Base-by-base conservation (phyloP, 2,797 vertebrate species). In the Leptoclinus maculatus region DNA sequence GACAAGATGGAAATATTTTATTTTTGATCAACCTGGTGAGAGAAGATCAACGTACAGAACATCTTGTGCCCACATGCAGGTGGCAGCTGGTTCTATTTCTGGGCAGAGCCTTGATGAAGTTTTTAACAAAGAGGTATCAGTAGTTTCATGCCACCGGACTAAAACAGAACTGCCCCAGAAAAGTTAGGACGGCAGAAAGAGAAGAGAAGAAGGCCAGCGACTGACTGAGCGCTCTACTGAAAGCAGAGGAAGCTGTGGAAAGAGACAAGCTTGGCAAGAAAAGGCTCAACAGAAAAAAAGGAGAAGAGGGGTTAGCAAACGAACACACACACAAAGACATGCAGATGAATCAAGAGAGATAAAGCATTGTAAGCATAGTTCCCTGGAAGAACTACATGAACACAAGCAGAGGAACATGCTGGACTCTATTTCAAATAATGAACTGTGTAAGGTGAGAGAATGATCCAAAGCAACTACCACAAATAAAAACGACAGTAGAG, bases 161-260 rank as follows among this genome's bases (percentile, higher is more conserved):
- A 97, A 98, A 97, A 97, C 97, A 98, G 98, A 97, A 98, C 97
- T 97, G 95, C 97, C 95, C 95, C 97, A 97, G 95, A 97, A 97
- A 95, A 96, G 97, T 96, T 97, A 95, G 93, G 95, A 94, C 90
- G 93, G 95, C 95, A 96, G 94, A 96, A 92, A 97, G 95, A 96
- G 74, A 83, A 88, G 66, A 84, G 58, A 45, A 65, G 80, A 67
- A 71, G 75, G 82, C 70, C 64, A 74, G 53, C 14, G 56, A 64
- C 16, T 54, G 76, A 80, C 41, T 25, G 63, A 54, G 49, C 21
- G 4, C 45, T n/a, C 19, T 4, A 63, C 17, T 54, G 68, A 86
- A 93, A 95, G 94, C 93, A 93, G 92, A 90, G 94, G 89, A 94
- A 93, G 96, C 96, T 97, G 96, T 94, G 94, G 95, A 96, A 96